Conservation (phyloP, 1,140 invertebrate genomes). For the Ephestia elutella region DNA sequence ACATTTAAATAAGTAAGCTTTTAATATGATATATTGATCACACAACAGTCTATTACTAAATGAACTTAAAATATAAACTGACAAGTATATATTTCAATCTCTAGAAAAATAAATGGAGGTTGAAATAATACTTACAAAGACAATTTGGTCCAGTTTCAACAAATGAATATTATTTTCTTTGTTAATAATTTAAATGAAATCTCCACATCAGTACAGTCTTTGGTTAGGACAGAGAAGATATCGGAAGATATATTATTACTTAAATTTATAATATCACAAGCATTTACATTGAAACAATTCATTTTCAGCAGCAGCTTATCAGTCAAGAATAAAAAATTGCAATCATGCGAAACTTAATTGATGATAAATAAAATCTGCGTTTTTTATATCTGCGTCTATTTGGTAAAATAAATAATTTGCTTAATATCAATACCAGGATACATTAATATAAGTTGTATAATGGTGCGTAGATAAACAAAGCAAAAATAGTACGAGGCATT, state of each 20-base stretch:
- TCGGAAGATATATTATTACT: slow-evolving; percentile 46
- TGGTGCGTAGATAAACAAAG: slow-evolving; percentile 5
- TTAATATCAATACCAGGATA: slow-evolving; percentile 25
- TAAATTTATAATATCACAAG: slow-evolving; percentile 71
- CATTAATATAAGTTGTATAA: slow-evolving; percentile 14
- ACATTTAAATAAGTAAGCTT: slow-evolving; percentile 45
- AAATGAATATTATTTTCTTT: slow-evolving; percentile 31
- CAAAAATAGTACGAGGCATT: slow-evolving; percentile 8
- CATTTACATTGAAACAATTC: slow-evolving; percentile 41
- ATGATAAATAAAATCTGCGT: background rate
- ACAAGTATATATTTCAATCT: slow-evolving; percentile 24
- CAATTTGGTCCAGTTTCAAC: slow-evolving; percentile 69
- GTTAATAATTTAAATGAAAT: slow-evolving; percentile 49
- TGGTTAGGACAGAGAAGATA: slow-evolving; percentile 67
- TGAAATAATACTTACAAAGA: slow-evolving; percentile 34
- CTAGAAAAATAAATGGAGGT: slow-evolving; percentile 12
- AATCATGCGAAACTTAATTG: slow-evolving; percentile 4
- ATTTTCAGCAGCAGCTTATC: slow-evolving; percentile 41
- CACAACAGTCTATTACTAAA: slow-evolving; percentile 50
- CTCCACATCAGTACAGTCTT: slow-evolving; percentile 64
- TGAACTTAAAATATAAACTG: slow-evolving; percentile 38
- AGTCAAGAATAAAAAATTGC: slow-evolving; percentile 38
- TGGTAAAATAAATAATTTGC: slow-evolving; percentile 4
- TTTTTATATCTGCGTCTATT: slow-evolving; percentile 10
- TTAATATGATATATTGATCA: slow-evolving; percentile 50